Conservation (phyloP, 1,140 invertebrate genomes). For the Colletes latitarsis region DNA sequence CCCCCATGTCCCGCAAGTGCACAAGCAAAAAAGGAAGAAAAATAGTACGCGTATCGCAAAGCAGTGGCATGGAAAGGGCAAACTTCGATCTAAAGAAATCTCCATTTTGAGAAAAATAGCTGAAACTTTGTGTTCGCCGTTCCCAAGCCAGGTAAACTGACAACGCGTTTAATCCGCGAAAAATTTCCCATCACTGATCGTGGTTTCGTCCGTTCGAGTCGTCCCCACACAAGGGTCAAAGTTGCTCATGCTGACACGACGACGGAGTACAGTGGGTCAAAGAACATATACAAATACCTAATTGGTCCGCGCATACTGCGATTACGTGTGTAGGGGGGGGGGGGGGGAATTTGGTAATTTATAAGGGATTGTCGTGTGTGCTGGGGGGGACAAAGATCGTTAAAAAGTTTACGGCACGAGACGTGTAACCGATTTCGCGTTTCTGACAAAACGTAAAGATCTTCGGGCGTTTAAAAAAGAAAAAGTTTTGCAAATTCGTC, state of each 20-base stretch:
- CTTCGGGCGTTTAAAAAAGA: no score
- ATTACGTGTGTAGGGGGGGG: constrained; percentile 68
- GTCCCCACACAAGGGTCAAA: constrained; percentile 29
- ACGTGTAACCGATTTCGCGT: no score
- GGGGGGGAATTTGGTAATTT: constrained; percentile 42
- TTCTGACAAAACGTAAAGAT: no score
- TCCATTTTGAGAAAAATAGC: no score
- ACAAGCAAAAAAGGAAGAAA: background rate
- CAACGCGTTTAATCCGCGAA: no score
- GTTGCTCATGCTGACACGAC: constrained; percentile 24
- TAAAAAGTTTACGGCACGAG: constrained; percentile 6
- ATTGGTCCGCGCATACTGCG: constrained; percentile 75
- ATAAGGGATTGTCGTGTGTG: constrained; percentile 16
- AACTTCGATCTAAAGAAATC: no score
- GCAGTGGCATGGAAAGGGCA: no score
- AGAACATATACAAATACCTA: constrained; percentile 73
- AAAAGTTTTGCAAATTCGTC: no score
- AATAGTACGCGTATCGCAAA: constrained; percentile 7
- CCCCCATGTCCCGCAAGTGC: background rate
- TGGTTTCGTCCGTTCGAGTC: constrained; percentile 3
- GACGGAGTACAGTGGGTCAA: constrained; percentile 14
- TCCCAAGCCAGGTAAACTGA: no score
- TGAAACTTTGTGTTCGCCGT: no score
- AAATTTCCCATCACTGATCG: background rate
- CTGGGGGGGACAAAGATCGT: background rate